These are phyloP conservation scores for Melozone crissalis DNA, from an alignment of 2,113 vertebrate genomes.

Conservation along the genomic window DNA sequence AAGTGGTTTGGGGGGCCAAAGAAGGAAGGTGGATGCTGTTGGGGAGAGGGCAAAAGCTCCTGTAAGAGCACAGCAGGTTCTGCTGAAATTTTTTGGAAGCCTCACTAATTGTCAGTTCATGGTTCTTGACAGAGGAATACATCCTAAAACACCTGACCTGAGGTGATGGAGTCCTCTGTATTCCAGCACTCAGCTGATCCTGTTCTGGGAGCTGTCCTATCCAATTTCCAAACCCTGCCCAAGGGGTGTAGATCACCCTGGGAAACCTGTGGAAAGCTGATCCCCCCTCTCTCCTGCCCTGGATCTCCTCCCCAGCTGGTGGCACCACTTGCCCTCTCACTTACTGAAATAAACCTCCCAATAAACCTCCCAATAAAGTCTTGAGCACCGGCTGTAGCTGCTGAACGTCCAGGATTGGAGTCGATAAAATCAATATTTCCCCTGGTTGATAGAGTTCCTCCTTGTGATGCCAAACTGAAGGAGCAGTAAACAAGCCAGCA, in stretches of 20 bases:
- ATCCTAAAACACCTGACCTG: not conserved
- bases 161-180: not conserved
- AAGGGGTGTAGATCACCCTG: not conserved
- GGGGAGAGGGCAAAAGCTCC: not conserved
- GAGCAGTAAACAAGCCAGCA: not conserved
- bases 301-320: not conserved
- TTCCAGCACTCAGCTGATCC: not conserved
- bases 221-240: not conserved
- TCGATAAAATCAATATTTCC: conserved; percentile 62
- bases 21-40: not conserved
- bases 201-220: rapidly evolving
- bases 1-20: rapidly evolving
- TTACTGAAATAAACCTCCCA: conserved; percentile 41
- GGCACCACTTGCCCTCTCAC: not conserved
- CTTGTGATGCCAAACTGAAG: not conserved
- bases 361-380: conserved; percentile 49
- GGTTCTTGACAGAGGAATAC: not conserved
- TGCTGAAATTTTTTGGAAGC: not conserved
- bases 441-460: conserved; percentile 60
- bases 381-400: not conserved
- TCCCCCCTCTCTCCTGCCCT: not conserved
- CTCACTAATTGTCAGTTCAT: not conserved
- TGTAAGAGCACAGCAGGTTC: not conserved
- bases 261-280: not conserved
- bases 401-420: conserved; percentile 22